These are phyloP conservation scores for Osmerus mordax DNA, from an alignment of 2,113 vertebrate species.

Conservation along the genomic window DNA sequence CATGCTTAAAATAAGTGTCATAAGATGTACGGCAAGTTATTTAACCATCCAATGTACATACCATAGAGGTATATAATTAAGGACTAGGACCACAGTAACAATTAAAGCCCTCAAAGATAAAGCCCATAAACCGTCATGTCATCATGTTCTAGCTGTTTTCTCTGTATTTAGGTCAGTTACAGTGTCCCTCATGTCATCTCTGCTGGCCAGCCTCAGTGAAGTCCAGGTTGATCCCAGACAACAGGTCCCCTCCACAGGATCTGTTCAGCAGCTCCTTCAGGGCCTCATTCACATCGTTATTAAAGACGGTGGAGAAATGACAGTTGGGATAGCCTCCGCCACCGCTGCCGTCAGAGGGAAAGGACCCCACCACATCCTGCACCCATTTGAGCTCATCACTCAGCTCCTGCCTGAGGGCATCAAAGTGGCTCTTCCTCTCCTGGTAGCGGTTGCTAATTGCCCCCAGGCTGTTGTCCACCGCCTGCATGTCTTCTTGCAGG, in stretches of 20 bases:
- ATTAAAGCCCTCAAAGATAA: no score
- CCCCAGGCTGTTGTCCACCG: constrained; percentile 60
- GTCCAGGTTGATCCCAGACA: constrained; percentile 74
- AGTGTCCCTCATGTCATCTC: constrained; percentile 24
- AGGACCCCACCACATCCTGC: constrained; percentile 77
- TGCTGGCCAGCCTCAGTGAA: constrained; percentile 59
- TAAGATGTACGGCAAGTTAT: no score
- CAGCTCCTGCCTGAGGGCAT: constrained; percentile 77
- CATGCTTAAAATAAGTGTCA: no score
- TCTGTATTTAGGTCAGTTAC: neutral
- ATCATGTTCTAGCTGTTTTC: neutral
- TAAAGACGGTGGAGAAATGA: constrained; percentile 65
- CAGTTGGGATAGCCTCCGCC: constrained; percentile 57
- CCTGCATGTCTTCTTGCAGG: constrained; percentile 77
- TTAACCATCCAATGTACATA: no score
- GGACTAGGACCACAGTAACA: no score
- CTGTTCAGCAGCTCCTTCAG: constrained; percentile 79
- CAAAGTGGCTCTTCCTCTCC: constrained; percentile 76
- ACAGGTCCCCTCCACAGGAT: constrained; percentile 72
- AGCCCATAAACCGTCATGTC: neutral
- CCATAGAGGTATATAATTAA: no score
- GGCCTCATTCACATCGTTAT: constrained; percentile 76
- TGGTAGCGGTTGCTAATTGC: constrained; percentile 65
- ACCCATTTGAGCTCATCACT: constrained; percentile 81
- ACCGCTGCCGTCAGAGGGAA: constrained; percentile 57